Base-by-base conservation (phyloP, 2,797 vertebrate species). In the Sandelia bainsii region DNA sequence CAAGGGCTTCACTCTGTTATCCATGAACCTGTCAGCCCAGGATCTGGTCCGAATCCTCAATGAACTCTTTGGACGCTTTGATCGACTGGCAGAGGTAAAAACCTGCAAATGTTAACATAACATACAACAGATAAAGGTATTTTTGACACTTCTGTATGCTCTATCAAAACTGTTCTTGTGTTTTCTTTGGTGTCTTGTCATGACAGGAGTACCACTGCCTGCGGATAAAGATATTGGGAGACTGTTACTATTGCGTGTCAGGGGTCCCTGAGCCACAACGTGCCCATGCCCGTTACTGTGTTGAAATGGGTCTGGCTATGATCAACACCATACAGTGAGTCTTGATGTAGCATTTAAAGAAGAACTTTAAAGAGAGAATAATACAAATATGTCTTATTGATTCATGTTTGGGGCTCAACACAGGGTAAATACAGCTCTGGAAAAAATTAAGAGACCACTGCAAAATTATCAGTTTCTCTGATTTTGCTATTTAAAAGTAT, bases 211-310 rank as follows among this genome's bases (percentile, higher is more conserved):
- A 98, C 84, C 96, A 98, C 87, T 99, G 98, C 84, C 91, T 98
- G 85, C 94, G 97, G 80, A 99, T 98, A 90, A 99, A 99, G 94
- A 97, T 98, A 87, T 93, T 99, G 17, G 98, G 98, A 37, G 98
- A 98, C 83, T 99, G 98, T 91, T 99, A 99, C 87, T 99, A 98
- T 89, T 99, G 98, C 42, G 97, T 99, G 68, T 99, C 97, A 0
- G 98, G 98, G 66, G 91, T 99, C 69, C 97, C 97, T 0, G 95
- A 99, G 86, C 97, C 98, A 23, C 96, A 99, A 91, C 93, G 93
- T 0, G 96, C 96, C 73, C 98, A 99, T n/a, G 96, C 97, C 39
- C 96, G 95, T 61, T 96, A 96, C 82, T 99, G 97, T 40, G 97
- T 99, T 32, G 97, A 99, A 92, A 96, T 99, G 97, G 97, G 97